phyloP scores from a whole-genome alignment of 1,140 invertebrate genomes.

The Probaryconus sp. region DNA sequence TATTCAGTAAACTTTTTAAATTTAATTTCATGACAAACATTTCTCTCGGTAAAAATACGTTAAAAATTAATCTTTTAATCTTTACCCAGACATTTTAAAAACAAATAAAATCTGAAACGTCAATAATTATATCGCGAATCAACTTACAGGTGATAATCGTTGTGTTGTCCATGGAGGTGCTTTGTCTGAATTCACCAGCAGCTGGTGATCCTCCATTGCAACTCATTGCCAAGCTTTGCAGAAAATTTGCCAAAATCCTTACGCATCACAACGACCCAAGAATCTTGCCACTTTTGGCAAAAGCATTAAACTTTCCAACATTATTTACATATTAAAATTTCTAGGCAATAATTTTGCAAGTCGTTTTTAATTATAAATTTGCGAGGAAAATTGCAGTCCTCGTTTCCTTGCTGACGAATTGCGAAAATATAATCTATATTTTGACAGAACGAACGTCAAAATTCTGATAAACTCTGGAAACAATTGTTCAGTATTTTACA shows the following conservation, averaged over 20 bases:
- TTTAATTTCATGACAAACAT: conserved; percentile 11
- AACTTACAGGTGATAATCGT: conserved; percentile 77
- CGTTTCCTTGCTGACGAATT: too few species aligned
- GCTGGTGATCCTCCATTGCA: conserved; percentile 72
- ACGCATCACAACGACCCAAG: conserved; percentile 60
- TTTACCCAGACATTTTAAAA: conserved; percentile 9
- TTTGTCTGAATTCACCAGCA: conserved; percentile 65
- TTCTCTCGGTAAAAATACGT: background rate
- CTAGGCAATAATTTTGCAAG: too few species aligned
- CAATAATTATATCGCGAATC: too few species aligned
- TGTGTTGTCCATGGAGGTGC: conserved; percentile 71
- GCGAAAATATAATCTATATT: too few species aligned
- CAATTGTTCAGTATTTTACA: conserved; percentile 23
- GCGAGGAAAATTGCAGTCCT: too few species aligned
- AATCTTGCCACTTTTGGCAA: background rate
- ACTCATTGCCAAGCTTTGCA: conserved; percentile 70
- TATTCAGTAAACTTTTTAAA: too few species aligned
- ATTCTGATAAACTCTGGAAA: background rate
- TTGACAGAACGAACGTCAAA: background rate
- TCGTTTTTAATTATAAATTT: background rate
- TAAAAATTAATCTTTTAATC: conserved; percentile 26
- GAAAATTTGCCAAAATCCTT: conserved; percentile 51
- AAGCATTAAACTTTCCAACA: conserved; percentile 10
- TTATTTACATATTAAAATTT: conserved; percentile 45
- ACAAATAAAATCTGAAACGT: conserved; percentile 13